phyloP scores from a whole-genome alignment of 2,113 vertebrate genomes.

The Eleginops maclovinus region DNA sequence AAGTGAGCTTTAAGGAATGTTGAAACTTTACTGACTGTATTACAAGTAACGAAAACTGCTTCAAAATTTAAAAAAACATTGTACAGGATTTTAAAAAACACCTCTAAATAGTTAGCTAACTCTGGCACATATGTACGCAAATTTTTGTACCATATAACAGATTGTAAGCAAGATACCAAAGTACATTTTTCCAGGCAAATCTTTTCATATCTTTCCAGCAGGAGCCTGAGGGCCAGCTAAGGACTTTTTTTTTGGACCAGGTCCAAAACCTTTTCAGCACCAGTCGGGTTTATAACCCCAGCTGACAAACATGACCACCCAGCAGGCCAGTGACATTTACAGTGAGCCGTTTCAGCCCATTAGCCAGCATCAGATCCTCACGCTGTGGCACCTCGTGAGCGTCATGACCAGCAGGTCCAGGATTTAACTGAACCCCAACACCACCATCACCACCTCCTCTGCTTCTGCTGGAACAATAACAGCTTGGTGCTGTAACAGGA shows the following conservation, averaged over 20 bases:
- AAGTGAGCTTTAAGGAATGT: not conserved
- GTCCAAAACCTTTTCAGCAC: constrained; percentile 67
- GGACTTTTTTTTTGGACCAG: constrained; percentile 48
- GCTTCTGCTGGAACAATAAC: constrained; percentile 54
- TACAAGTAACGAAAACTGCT: not conserved
- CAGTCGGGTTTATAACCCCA: constrained; percentile 61
- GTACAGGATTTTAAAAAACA: not conserved
- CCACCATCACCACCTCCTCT: constrained; percentile 36
- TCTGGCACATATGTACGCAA: not conserved
- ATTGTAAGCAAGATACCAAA: not conserved
- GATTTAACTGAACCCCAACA: constrained; percentile 63
- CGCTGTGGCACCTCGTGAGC: constrained; percentile 65
- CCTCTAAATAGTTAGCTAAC: not conserved
- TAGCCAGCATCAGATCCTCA: constrained; percentile 62
- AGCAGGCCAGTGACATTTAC: constrained; percentile 59
- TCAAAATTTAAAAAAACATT: not conserved
- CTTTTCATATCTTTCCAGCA: constrained; percentile 49
- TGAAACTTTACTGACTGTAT: not conserved
- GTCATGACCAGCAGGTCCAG: constrained; percentile 47
- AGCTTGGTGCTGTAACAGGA: constrained; percentile 49
- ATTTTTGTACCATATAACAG: not conserved
- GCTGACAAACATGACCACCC: constrained; percentile 76
- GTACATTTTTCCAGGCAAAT: constrained; percentile 5
- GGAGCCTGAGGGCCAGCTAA: constrained; percentile 17
- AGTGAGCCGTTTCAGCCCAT: constrained; percentile 70